Evolutionary conservation across 2,888 invertebrate species (phyloP).

Genomic region (Drosophila tanythrix): DNA sequence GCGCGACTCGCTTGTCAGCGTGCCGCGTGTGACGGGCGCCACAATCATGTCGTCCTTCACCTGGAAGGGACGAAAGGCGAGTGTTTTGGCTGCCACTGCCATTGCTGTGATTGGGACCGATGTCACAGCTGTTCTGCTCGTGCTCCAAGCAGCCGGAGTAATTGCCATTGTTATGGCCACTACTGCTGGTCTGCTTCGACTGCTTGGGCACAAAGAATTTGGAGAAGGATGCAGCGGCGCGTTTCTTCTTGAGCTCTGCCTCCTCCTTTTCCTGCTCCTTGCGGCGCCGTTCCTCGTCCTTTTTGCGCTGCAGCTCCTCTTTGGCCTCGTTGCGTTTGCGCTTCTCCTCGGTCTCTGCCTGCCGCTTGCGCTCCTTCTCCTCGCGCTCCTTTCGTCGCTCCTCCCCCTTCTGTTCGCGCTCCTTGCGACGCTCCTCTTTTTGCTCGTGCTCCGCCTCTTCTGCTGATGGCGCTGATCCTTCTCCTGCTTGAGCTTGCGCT

Average conservation of each 20-base stretch:
- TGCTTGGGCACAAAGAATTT: slow-evolving; percentile 91
- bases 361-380: slow-evolving; percentile 82
- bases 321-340: slow-evolving; percentile 84
- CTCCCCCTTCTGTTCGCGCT: slow-evolving; percentile 85
- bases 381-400: slow-evolving; percentile 83
- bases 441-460: slow-evolving; percentile 84
- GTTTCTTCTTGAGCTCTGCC: slow-evolving; percentile 91
- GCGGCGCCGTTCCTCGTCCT: slow-evolving; percentile 85
- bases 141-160: slow-evolving; percentile 68
- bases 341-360: slow-evolving; percentile 83
- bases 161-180: neutral
- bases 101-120: slow-evolving; percentile 29
- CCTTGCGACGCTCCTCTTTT: slow-evolving; percentile 84
- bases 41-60: slow-evolving; percentile 95
- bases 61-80: slow-evolving; percentile 89
- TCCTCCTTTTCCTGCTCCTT: slow-evolving; percentile 89
- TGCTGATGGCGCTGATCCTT: slow-evolving; percentile 79
- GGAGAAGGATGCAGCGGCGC: slow-evolving; percentile 91
- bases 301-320: slow-evolving; percentile 81
- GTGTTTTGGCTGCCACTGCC: slow-evolving; percentile 53
- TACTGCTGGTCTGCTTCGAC: slow-evolving; percentile 69
- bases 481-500: slow-evolving; percentile 84
- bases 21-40: slow-evolving; percentile 89
- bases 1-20: slow-evolving; percentile 86
- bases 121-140: slow-evolving; percentile 60